These are phyloP conservation scores for Cydia strobilella DNA, from an alignment of 1,140 invertebrate species.

Conservation along the genomic window DNA sequence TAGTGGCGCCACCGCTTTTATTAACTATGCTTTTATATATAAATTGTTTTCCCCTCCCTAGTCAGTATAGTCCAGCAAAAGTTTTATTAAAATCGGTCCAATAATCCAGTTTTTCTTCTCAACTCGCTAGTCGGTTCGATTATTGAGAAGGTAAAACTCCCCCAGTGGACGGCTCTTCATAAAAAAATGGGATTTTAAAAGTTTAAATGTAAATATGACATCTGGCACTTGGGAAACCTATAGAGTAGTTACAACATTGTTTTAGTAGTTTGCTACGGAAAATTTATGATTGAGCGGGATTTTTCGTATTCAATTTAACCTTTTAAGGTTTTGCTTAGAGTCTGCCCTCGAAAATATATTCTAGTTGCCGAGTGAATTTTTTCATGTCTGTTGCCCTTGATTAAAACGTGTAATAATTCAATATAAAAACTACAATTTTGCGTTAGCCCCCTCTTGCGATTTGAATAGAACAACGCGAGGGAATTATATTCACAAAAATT, in stretches of 20 bases:
- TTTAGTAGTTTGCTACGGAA: no score
- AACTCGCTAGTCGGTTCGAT: constrained; percentile 29
- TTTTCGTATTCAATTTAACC: no score
- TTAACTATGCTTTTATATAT: neutral
- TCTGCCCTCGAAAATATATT: no score
- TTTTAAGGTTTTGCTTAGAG: no score
- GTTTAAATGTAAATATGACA: constrained; percentile 32
- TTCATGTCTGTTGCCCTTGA: no score
- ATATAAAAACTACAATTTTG: no score
- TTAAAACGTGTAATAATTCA: no score
- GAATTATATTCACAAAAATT: no score
- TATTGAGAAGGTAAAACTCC: constrained; percentile 27
- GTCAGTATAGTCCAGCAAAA: constrained; percentile 14
- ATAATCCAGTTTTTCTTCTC: constrained; percentile 31
- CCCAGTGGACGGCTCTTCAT: constrained; percentile 14
- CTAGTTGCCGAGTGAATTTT: no score
- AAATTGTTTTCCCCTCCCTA: neutral
- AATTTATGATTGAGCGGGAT: no score
- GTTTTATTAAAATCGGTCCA: constrained; percentile 32
- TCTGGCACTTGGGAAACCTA: constrained; percentile 6
- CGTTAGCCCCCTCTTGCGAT: no score
- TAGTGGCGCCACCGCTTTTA: neutral
- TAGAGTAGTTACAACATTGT: neutral
- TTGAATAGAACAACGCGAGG: no score
- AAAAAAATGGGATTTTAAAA: constrained; percentile 28